phyloP scores from a whole-genome alignment of 1,140 invertebrate species.

The Drosophila albomicans region DNA sequence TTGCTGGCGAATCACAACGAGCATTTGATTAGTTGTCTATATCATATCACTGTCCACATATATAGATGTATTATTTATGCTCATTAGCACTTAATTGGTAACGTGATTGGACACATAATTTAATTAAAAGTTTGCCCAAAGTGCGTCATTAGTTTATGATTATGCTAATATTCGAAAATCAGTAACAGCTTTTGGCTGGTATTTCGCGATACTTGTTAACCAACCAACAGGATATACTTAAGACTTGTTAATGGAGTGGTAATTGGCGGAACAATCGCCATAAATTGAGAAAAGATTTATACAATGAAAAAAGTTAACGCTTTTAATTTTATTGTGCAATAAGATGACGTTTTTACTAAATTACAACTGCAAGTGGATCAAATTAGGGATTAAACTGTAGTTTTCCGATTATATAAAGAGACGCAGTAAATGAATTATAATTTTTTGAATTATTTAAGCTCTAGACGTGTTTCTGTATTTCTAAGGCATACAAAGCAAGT shows the following conservation, averaged over 20 bases:
- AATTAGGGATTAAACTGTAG: too few relatives aligned
- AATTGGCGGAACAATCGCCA: background rate
- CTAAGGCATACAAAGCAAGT: too few relatives aligned
- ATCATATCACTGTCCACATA: conserved; percentile 37
- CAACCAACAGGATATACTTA: conserved; percentile 6
- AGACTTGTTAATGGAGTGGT: background rate
- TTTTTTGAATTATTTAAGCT: too few relatives aligned
- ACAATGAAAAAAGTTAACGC: background rate
- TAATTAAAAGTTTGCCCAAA: conserved; percentile 21
- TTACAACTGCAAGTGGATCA: too few relatives aligned
- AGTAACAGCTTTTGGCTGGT: conserved; percentile 10
- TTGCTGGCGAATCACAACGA: conserved; percentile 37
- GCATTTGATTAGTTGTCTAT: conserved; percentile 42
- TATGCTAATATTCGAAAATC: conserved; percentile 25
- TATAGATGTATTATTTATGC: conserved; percentile 29
- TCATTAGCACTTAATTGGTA: conserved; percentile 18
- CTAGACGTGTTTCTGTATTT: too few relatives aligned
- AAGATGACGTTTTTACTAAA: too few relatives aligned
- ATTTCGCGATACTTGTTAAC: background rate
- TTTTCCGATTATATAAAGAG: too few relatives aligned
- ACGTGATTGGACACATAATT: conserved; percentile 30
- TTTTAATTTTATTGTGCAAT: too few relatives aligned
- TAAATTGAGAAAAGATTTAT: background rate
- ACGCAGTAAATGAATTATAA: too few relatives aligned
- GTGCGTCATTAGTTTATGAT: conserved; percentile 43